A percentile compares a stretch with the other conserved stretches of the same genome.
phyloP scores from a whole-genome alignment of 2,113 vertebrate genomes.

The Turdus rufiventris region DNA sequence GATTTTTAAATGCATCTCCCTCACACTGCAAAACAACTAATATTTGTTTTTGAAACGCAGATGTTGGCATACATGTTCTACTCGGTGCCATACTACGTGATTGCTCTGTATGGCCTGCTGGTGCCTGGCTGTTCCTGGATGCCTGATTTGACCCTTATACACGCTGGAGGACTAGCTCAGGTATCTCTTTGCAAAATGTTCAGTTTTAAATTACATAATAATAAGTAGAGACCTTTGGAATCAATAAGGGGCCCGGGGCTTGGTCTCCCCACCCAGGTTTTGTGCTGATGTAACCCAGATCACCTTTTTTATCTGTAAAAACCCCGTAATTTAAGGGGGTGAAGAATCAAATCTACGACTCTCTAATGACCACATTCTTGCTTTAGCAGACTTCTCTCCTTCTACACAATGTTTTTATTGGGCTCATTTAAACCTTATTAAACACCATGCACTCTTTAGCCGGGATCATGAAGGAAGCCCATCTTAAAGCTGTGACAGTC shows the following conservation, averaged over 20 bases:
- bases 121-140: constrained; percentile 93
- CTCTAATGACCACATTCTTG: not conserved
- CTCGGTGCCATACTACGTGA: constrained; percentile 83
- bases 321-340: not conserved
- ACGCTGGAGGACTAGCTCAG: constrained; percentile 91
- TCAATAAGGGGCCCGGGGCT: not conserved
- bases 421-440: not conserved
- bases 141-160: constrained; percentile 84
- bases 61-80: constrained; percentile 92
- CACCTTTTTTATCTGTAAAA: not conserved
- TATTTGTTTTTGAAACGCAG: constrained; percentile 65
- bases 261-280: not conserved
- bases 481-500: not conserved
- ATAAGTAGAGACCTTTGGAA: not conserved
- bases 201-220: not conserved
- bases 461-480: not conserved
- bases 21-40: not conserved
- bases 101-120: constrained; percentile 83
- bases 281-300: not conserved
- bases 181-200: constrained; percentile 62
- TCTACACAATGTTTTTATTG: not conserved
- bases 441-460: not conserved
- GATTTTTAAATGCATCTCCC: not conserved
- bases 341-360: not conserved
- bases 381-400: not conserved